Conservation (phyloP, 2,113 vertebrate genomes). For the Desmodus rotundus region DNA sequence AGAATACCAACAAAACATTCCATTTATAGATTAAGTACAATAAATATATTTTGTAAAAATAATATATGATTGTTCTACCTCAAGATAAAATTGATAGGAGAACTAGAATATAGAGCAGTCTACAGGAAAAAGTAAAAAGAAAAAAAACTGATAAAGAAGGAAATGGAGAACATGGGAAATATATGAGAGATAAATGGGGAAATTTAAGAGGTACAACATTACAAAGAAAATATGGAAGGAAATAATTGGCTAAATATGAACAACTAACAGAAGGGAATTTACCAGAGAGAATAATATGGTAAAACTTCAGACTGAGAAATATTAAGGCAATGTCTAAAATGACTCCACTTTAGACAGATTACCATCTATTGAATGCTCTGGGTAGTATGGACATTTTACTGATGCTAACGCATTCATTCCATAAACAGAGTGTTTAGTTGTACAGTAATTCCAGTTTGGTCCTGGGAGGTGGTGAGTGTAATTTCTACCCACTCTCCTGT, state of each 20-base stretch:
- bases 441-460: not conserved
- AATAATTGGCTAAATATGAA: not conserved
- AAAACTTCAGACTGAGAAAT: not conserved
- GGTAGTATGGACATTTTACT: not conserved
- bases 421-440: not conserved
- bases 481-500: not conserved
- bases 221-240: not conserved
- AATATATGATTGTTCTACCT: not conserved
- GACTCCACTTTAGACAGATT: not conserved
- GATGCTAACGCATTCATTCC: not conserved
- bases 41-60: not conserved
- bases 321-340: not conserved
- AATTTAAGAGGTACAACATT: not conserved
- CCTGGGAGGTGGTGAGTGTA: not conserved
- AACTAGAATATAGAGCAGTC: not conserved
- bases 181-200: not conserved
- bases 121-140: not conserved
- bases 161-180: not conserved
- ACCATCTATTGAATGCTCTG: too few relatives aligned
- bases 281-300: not conserved
- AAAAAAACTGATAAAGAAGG: not conserved
- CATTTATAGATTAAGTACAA: not conserved
- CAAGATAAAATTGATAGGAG: not conserved
- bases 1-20: not conserved
- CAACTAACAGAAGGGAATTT: not conserved